Conservation (phyloP, 2,888 invertebrate genomes). For the Pteria penguin region DNA sequence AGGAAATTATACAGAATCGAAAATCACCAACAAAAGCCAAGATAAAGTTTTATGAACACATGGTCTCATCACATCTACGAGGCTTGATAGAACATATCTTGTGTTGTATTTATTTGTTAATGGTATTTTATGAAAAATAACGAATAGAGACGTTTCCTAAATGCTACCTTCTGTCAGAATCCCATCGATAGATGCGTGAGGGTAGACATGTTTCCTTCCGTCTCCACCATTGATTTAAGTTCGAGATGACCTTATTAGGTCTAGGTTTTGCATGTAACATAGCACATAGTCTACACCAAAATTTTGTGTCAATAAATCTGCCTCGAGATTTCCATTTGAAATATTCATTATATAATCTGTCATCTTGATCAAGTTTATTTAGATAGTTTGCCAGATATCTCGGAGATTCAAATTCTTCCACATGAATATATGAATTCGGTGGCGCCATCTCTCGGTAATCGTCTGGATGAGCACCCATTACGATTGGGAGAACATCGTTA, state of each 20-base stretch:
- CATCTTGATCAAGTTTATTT: constrained; percentile 90
- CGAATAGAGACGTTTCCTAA: too few relatives aligned
- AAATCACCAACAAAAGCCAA: too few relatives aligned
- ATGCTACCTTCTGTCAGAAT: too few relatives aligned
- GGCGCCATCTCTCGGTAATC: constrained; percentile 94
- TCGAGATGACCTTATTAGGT: constrained; percentile 82
- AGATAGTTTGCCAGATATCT: constrained; percentile 92
- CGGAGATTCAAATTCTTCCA: constrained; percentile 94
- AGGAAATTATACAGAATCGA: too few relatives aligned
- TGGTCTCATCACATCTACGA: too few relatives aligned
- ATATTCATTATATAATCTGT: constrained; percentile 94
- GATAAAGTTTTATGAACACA: too few relatives aligned
- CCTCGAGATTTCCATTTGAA: constrained; percentile 90
- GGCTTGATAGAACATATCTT: too few relatives aligned
- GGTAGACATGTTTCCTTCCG: constrained; percentile 29
- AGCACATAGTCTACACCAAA: constrained; percentile 65
- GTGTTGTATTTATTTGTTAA: too few relatives aligned
- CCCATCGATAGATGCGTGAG: too few relatives aligned
- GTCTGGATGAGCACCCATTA: constrained; percentile 95
- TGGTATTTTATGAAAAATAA: too few relatives aligned
- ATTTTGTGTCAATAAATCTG: constrained; percentile 60
- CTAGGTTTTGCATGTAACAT: constrained; percentile 60
- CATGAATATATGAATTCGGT: constrained; percentile 94
- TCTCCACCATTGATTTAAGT: constrained; percentile 96
- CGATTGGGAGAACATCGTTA: constrained; percentile 92